phyloP scores from a whole-genome alignment of 2,888 invertebrate species.

The Perizoma affinitatum region DNA sequence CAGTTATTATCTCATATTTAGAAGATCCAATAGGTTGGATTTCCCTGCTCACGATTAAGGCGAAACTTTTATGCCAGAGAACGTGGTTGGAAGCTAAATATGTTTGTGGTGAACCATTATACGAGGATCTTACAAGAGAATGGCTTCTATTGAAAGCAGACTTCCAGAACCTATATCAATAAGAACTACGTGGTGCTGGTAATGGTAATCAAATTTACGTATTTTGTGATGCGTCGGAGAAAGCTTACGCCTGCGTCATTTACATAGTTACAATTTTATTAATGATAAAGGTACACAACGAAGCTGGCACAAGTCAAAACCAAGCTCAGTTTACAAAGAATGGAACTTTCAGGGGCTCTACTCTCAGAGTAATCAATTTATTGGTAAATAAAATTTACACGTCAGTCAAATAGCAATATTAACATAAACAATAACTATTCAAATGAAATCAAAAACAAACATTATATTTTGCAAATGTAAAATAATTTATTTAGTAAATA shows the following conservation, averaged over 20 bases:
- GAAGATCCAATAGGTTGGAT: conserved; percentile 14
- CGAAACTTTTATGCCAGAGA: conserved; percentile 6
- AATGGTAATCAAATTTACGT: conserved; percentile 12
- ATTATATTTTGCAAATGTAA: too few relatives aligned
- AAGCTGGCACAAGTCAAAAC: conserved; percentile 24
- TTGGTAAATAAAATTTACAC: too few relatives aligned
- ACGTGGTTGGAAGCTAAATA: background rate
- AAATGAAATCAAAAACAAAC: too few relatives aligned
- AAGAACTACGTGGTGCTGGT: conserved; percentile 5
- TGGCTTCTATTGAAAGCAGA: conserved; percentile 8
- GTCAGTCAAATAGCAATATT: too few relatives aligned
- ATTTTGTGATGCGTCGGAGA: conserved; percentile 24
- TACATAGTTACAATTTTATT: conserved; percentile 17
- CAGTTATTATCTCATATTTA: conserved; percentile 9
- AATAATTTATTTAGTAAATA: too few relatives aligned
- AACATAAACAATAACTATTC: too few relatives aligned
- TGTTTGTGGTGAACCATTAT: conserved; percentile 2
- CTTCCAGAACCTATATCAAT: conserved; percentile 6
- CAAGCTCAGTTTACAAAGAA: conserved; percentile 12
- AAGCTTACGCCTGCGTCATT: conserved; percentile 21
- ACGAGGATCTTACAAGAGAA: conserved; percentile 2
- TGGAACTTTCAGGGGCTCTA: conserved; percentile 23
- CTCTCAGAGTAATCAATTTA: too few relatives aligned
- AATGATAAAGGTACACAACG: conserved; percentile 20
- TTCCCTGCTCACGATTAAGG: conserved; percentile 9